These are phyloP conservation scores for Budorcas taxicolor DNA, from an alignment of 2,113 vertebrate species.

Conservation along the genomic window DNA sequence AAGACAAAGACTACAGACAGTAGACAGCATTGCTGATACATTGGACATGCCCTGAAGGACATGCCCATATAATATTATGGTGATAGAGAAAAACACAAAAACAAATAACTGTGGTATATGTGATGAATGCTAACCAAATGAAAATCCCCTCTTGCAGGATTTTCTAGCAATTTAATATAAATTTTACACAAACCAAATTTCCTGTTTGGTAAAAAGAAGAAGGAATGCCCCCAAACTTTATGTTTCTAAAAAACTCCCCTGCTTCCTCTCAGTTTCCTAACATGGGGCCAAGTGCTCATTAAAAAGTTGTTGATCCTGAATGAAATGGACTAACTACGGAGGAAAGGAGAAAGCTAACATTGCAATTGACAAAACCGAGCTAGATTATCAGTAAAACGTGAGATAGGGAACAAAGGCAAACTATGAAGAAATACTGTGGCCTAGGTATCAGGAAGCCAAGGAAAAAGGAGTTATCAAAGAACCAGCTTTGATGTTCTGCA, in stretches of 20 bases:
- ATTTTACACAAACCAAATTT: neutral
- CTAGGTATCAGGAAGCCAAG: neutral
- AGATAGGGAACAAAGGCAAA: neutral
- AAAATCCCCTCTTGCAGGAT: neutral
- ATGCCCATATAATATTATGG: neutral
- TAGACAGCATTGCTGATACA: neutral
- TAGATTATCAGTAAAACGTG: neutral
- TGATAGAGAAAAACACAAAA: neutral
- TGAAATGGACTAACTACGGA: neutral
- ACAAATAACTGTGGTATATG: neutral
- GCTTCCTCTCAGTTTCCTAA: neutral
- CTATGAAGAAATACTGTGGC: neutral
- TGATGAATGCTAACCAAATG: neutral
- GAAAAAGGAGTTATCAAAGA: neutral
- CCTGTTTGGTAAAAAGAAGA: neutral
- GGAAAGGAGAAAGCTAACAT: neutral
- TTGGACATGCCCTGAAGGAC: neutral
- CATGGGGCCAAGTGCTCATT: neutral
- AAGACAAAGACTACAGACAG: neutral
- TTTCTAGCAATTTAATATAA: constrained; percentile 11
- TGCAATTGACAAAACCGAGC: neutral
- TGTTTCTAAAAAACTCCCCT: neutral
- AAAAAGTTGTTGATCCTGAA: neutral
- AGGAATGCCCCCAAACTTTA: neutral
- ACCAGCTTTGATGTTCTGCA: neutral